A percentile compares a stretch with the other conserved stretches of the same genome.
These are phyloP conservation scores for Dolomedes plantarius DNA, from an alignment of 2,888 invertebrate species.

Conservation along the genomic window DNA sequence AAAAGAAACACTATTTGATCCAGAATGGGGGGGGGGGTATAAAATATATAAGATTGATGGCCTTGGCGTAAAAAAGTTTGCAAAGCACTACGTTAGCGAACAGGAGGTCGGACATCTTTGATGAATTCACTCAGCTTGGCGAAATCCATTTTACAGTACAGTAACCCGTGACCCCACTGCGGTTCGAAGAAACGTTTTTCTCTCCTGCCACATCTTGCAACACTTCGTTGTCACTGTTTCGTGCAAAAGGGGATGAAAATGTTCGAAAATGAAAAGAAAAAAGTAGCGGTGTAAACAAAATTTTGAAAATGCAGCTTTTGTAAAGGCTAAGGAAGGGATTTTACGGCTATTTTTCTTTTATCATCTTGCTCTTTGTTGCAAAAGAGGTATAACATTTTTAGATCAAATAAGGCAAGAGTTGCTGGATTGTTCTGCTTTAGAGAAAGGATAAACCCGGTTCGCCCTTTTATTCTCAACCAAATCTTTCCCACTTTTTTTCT, in stretches of 20 bases:
- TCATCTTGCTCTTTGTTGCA: neutral
- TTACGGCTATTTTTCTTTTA: neutral
- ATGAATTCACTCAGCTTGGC: neutral
- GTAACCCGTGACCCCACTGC: conserved; percentile 10
- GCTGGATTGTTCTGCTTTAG: neutral
- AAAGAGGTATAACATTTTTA: neutral
- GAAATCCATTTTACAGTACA: neutral
- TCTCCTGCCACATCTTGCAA: conserved; percentile 26
- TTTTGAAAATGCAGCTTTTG: neutral
- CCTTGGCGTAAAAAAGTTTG: no score
- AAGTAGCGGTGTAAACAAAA: neutral
- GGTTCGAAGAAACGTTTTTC: neutral
- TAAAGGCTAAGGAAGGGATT: neutral
- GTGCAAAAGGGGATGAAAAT: neutral
- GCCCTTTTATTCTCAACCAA: neutral
- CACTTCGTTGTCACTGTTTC: conserved; percentile 31
- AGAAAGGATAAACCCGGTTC: neutral
- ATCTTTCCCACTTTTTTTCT: neutral
- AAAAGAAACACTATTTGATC: no score
- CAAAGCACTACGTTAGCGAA: no score
- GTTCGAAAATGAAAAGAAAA: no score
- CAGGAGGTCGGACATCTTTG: no score
- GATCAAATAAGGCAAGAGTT: neutral
- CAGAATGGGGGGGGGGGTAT: no score
- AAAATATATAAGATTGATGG: no score